Percentiles rank a stretch among this genome's conserved stretches.
These are phyloP conservation scores for Lucinisca nassula DNA, from an alignment of 2,888 invertebrate genomes.

Conservation along the genomic window DNA sequence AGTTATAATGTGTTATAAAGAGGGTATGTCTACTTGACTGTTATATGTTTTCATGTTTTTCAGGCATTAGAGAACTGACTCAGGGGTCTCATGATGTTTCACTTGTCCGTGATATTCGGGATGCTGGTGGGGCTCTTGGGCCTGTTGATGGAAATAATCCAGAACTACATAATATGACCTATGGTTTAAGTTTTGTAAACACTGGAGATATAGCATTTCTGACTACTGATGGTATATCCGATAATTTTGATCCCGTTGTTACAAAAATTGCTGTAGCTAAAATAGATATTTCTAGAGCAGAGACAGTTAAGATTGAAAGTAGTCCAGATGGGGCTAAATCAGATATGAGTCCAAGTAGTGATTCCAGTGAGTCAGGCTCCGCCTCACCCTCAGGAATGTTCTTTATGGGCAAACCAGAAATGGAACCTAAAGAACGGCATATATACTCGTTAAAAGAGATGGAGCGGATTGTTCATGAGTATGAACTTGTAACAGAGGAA, in stretches of 20 bases:
- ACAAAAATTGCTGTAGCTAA: constrained; percentile 93
- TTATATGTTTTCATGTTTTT: too few relatives aligned
- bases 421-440: constrained; percentile 90
- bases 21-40: too few relatives aligned
- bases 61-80: constrained; percentile 92
- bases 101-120: constrained; percentile 95
- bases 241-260: constrained; percentile 97
- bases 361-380: constrained; percentile 64
- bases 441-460: constrained; percentile 92
- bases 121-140: constrained; percentile 95
- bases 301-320: not conserved
- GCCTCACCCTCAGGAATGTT: constrained; percentile 50
- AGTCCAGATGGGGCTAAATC: constrained; percentile 7
- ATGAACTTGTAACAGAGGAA: constrained; percentile 87
- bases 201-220: constrained; percentile 95
- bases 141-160: constrained; percentile 95
- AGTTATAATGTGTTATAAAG: too few relatives aligned
- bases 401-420: constrained; percentile 83
- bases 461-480: constrained; percentile 87
- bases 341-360: constrained; percentile 34
- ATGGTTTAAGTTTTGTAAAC: constrained; percentile 94
- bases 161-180: constrained; percentile 95
- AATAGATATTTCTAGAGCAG: not conserved
- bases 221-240: constrained; percentile 96
- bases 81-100: constrained; percentile 94